Percentiles rank a stretch among this genome's conserved stretches.
Conservation (phyloP, 2,888 invertebrate species). For the Stegophylla sp. region DNA sequence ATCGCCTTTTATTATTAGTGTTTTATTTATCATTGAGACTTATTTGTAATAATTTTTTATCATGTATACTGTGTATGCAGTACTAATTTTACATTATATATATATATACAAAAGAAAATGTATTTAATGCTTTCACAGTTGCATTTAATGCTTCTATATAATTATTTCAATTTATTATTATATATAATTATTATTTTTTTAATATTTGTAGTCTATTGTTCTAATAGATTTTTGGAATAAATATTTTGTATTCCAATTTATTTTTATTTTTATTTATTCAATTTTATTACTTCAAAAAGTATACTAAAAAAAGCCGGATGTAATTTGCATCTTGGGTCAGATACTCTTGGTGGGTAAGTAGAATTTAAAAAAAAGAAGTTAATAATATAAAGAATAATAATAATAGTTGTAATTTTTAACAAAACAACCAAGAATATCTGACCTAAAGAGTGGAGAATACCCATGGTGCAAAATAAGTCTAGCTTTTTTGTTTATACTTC, state of each 20-base stretch:
- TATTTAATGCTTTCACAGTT: conserved; percentile 26
- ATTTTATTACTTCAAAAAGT: not conserved
- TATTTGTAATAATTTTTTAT: conserved; percentile 51
- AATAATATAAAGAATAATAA: no score
- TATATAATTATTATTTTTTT: not conserved
- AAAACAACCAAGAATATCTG: no score
- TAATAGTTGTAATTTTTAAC: no score
- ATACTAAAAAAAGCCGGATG: no score
- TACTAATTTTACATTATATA: conserved; percentile 35
- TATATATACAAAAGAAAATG: no score
- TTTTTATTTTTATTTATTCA: conserved; percentile 8
- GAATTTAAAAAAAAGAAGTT: no score
- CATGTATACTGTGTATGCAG: conserved; percentile 34
- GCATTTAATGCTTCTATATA: conserved; percentile 1
- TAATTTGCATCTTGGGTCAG: no score
- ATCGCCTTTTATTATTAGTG: conserved; percentile 24
- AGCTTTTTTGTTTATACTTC: no score
- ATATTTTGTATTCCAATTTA: conserved; percentile 16
- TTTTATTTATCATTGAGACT: conserved; percentile 52
- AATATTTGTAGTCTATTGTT: not conserved
- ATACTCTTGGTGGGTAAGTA: no score
- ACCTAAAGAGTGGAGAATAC: no score
- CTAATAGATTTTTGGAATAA: not conserved
- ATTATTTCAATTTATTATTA: not conserved
- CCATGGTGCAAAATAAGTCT: no score